Conservation (phyloP, 2,797 vertebrate species). For the Synaphobranchus kaupii region DNA sequence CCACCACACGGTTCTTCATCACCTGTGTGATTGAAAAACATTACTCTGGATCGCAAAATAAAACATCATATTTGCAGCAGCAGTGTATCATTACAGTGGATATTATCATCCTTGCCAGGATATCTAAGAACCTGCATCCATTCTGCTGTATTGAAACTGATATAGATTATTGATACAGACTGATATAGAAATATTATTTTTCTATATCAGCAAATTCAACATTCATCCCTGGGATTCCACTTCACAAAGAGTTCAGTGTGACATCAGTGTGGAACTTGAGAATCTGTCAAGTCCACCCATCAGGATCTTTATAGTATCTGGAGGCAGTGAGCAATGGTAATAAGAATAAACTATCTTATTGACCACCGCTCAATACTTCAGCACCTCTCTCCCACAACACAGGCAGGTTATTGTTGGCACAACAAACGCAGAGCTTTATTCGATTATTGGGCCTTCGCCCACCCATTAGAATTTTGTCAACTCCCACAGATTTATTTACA, state of each 20-base stretch:
- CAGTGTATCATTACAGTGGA: background rate
- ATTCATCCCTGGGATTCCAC: background rate
- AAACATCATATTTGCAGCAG: background rate
- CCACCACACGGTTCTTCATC: background rate
- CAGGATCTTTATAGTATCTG: constrained; percentile 47
- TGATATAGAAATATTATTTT: background rate
- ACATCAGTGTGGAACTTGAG: background rate
- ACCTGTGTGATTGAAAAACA: background rate
- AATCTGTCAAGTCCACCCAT: constrained; percentile 27
- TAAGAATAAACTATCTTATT: constrained; percentile 49
- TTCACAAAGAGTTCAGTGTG: background rate
- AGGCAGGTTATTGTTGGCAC: constrained; percentile 67
- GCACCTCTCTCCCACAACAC: constrained; percentile 44
- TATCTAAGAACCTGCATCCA: background rate
- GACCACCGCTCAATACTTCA: constrained; percentile 35
- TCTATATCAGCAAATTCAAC: background rate
- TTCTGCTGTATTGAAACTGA: background rate
- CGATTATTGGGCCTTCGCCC: constrained; percentile 59
- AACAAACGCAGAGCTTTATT: constrained; percentile 49
- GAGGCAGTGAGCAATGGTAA: constrained; percentile 42
- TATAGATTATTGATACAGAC: background rate
- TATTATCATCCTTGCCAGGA: background rate
- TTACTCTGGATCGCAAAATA: background rate
- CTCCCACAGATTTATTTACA: constrained; percentile 44
- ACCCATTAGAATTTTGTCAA: constrained; percentile 44